Percentiles rank a stretch among this genome's conserved stretches.
Evolutionary conservation across 2,113 vertebrate species (phyloP).

Genomic region (Cryptotis parvus): DNA sequence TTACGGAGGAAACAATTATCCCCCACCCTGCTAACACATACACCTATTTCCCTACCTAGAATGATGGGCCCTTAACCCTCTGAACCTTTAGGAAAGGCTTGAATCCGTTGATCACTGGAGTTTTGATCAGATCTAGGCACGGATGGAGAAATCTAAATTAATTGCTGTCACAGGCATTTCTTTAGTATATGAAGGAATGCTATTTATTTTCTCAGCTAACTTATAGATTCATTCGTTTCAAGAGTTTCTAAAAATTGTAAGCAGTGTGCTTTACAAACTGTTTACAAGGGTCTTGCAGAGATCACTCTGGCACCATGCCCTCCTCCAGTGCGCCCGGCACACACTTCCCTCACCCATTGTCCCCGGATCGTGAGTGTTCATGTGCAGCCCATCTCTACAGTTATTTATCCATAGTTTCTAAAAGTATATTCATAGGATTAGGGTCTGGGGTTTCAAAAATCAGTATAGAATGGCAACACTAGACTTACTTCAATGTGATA

Average conservation of each 20-base stretch:
- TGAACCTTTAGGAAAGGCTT: constrained; percentile 11
- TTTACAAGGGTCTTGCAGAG: too few relatives aligned
- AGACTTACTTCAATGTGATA: not conserved
- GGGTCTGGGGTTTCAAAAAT: not conserved
- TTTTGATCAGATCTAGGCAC: not conserved
- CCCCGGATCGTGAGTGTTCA: not conserved
- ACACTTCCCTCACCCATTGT: too few relatives aligned
- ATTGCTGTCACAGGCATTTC: not conserved
- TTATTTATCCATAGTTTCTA: not conserved
- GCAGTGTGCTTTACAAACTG: too few relatives aligned
- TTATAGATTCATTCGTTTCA: not conserved
- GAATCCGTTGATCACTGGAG: not conserved
- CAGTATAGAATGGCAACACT: not conserved
- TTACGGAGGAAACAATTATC: not conserved
- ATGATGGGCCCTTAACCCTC: not conserved
- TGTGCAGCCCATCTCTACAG: not conserved
- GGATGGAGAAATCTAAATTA: constrained; percentile 4
- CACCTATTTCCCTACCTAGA: not conserved
- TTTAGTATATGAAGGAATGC: not conserved
- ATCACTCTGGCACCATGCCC: too few relatives aligned
- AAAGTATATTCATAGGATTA: not conserved
- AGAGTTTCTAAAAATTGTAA: not conserved
- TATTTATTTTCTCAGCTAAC: not conserved
- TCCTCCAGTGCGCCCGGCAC: too few relatives aligned
- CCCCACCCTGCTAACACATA: not conserved